These are phyloP conservation scores for Oreochromis spilurus DNA, from an alignment of 2,113 vertebrate genomes.

Conservation along the genomic window DNA sequence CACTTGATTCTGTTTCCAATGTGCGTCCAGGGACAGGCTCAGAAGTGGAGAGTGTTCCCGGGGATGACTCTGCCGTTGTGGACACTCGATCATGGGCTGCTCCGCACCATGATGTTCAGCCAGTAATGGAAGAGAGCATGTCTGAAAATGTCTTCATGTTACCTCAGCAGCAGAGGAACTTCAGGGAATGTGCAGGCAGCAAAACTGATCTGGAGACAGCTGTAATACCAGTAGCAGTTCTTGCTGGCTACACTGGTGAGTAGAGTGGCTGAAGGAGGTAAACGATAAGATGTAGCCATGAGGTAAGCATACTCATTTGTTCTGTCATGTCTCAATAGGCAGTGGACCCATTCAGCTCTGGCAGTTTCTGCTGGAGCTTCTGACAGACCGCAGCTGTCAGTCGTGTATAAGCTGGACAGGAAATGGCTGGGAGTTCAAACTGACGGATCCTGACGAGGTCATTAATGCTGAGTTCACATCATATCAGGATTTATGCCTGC, in stretches of 20 bases:
- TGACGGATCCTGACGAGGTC: constrained; percentile 71
- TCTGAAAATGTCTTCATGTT: constrained; percentile 16
- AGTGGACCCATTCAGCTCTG: constrained; percentile 71
- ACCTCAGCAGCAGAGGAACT: constrained; percentile 44
- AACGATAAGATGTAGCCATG: background rate
- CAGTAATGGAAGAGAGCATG: background rate
- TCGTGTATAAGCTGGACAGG: constrained; percentile 72
- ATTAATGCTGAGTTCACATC: background rate
- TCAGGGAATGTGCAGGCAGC: constrained; percentile 54
- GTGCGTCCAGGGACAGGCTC: constrained; percentile 1
- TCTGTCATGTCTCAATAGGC: constrained; percentile 13
- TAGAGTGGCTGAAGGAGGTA: background rate
- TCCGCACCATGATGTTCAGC: background rate
- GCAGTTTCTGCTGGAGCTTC: constrained; percentile 73
- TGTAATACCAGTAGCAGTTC: constrained; percentile 57
- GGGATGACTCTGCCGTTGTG: background rate
- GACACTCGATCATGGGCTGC: constrained; percentile 16
- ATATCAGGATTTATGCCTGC: background rate
- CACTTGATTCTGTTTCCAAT: background rate
- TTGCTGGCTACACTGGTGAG: constrained; percentile 67
- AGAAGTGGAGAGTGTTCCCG: background rate
- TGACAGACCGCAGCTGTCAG: constrained; percentile 67
- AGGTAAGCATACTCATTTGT: background rate
- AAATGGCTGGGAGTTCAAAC: constrained; percentile 72
- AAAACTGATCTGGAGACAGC: constrained; percentile 30